phyloP scores from a whole-genome alignment of 2,113 vertebrate genomes.

The Zonotrichia leucophrys region DNA sequence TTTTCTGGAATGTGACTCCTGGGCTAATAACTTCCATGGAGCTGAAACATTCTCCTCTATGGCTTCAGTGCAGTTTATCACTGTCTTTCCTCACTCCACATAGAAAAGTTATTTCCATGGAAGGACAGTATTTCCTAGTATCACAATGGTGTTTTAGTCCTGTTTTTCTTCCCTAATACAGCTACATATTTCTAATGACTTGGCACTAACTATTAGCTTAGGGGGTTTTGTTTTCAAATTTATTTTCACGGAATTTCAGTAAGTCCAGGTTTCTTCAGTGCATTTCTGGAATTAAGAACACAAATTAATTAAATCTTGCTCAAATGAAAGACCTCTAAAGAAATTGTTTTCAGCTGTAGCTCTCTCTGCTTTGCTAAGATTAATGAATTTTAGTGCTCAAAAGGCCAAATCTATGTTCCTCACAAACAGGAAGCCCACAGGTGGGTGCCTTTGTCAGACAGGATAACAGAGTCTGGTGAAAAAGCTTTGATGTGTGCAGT shows the following conservation, averaged over 20 bases:
- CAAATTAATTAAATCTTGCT: neutral
- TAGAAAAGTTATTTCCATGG: neutral
- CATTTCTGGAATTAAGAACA: neutral
- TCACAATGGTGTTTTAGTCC: neutral
- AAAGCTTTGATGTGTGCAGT: neutral
- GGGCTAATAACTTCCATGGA: neutral
- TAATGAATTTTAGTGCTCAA: neutral
- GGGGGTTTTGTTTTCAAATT: neutral
- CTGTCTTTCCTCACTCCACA: neutral
- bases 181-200: neutral
- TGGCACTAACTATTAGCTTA: neutral
- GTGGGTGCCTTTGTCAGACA: neutral
- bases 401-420: neutral
- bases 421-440: neutral
- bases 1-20: neutral
- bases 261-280: neutral
- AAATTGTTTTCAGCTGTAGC: neutral
- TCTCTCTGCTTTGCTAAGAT: neutral
- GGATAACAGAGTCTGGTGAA: neutral
- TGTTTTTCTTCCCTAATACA: neutral
- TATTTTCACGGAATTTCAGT: neutral
- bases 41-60: neutral
- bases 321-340: neutral
- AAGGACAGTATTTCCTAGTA: neutral
- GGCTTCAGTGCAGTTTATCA: neutral